Evolutionary conservation across 2,797 vertebrate genomes (phyloP).

Genomic region (Lycodopsis pacificus): DNA sequence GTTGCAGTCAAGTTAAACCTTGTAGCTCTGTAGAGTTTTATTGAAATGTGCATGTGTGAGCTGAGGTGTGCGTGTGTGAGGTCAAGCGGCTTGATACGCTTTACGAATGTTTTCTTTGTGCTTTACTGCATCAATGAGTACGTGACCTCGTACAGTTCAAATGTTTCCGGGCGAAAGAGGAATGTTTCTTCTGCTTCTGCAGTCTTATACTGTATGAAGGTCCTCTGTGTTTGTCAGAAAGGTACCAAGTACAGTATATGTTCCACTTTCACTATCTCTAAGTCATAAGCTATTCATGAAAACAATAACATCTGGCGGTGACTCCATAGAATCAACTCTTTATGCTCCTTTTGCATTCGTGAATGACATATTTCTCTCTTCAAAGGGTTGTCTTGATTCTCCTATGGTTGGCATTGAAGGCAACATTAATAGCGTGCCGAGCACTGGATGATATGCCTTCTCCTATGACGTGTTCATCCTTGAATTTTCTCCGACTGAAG

Average conservation of each 20-base stretch:
- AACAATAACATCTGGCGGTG: background rate
- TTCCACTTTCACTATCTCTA: background rate
- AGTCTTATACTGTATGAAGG: background rate
- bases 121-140: background rate
- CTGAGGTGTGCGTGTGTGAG: background rate
- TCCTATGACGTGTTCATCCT: background rate
- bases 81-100: background rate
- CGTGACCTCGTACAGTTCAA: background rate
- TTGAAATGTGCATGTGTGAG: background rate
- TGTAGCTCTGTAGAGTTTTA: background rate
- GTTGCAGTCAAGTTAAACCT: background rate
- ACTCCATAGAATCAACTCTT: background rate
- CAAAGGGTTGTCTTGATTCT: background rate
- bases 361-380: background rate
- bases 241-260: background rate
- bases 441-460: background rate
- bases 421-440: background rate
- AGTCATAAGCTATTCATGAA: background rate
- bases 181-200: background rate
- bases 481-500: background rate
- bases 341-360: background rate
- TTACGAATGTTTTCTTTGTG: background rate
- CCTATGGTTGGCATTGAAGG: background rate
- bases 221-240: background rate
- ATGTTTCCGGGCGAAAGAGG: background rate